Base-by-base conservation (phyloP, 2,113 vertebrate genomes). In the Zosterops borbonicus region DNA sequence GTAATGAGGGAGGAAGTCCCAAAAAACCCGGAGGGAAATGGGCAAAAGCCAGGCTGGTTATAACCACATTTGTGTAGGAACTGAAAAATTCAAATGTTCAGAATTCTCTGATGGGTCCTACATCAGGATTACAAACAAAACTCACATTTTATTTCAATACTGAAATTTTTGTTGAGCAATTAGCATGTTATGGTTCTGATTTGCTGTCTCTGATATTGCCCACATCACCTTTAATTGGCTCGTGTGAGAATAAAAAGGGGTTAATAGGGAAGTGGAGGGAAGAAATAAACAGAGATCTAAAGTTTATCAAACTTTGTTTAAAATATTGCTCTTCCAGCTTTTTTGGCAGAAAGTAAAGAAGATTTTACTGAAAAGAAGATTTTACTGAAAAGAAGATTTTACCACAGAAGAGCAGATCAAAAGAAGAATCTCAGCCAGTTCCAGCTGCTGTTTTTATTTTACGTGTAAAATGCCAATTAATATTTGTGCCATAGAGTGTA, bases 81-180 rank as follows among this genome's bases (percentile, higher is more conserved):
- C 8, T 27, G 21, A 83, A 83, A 77, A 83, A 77, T 63, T 27
- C 7, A 59, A 18, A 39, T 12, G 39, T 47, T 20, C 12, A 28
- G 5, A 71, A 33, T 39, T 20, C 3, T 49, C 12, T 47, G 29
- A 6, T 8, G 33, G 31, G 11, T 22, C 31, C 27, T 41, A 33
- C 33, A 41, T n/a, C 49, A 67, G 44, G 6, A 8, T 27, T 46
- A 17, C 8, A 31, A 60, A 19, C 7, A 29, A 56, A 81, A 56
- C 13, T 28, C 1, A 0, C 2, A 1, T 49, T 90, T 90, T 28
- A 49, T 70, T 87, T 41, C 20, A n/a, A 5, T 8, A 23, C 2
- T 12, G 23, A n/a, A n/a, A n/a, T n/a, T n/a, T n/a, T 49, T 14
- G 47, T 49, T 49, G 47, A 49, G 47, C 13, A 23, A 49, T 24